phyloP scores from a whole-genome alignment of 2,113 vertebrate genomes.

The Halcyon senegalensis region DNA sequence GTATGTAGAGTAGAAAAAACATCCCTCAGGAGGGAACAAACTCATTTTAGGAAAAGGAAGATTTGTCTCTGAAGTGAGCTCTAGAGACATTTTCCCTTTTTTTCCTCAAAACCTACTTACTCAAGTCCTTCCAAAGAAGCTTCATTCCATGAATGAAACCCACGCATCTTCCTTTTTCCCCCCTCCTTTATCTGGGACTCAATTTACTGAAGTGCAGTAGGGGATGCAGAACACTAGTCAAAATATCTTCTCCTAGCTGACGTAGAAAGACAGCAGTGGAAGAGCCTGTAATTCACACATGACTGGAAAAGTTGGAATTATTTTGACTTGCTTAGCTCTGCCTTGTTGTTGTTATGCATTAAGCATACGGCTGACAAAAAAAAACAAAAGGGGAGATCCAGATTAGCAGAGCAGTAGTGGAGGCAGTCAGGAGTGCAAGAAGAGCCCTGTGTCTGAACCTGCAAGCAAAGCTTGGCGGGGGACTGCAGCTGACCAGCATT shows the following conservation, averaged over 20 bases:
- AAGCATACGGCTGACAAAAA: background rate
- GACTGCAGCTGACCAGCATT: background rate
- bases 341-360: background rate
- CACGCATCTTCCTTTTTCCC: background rate
- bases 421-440: background rate
- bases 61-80: background rate
- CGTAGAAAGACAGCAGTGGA: background rate
- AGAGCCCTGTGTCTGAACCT: background rate
- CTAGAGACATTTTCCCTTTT: background rate
- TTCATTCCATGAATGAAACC: background rate
- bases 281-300: background rate
- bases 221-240: background rate
- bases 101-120: background rate
- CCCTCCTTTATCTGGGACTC: background rate
- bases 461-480: background rate
- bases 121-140: background rate
- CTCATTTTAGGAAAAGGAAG: background rate
- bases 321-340: background rate
- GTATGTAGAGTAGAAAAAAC: background rate
- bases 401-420: background rate
- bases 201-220: background rate
- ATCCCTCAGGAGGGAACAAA: background rate
- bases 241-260: background rate
- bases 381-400: background rate
- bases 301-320: background rate